A percentile compares a stretch with the other conserved stretches of the same genome.
These are phyloP conservation scores for Hiodon alosoides DNA, from an alignment of 2,113 vertebrate species.

Conservation along the genomic window DNA sequence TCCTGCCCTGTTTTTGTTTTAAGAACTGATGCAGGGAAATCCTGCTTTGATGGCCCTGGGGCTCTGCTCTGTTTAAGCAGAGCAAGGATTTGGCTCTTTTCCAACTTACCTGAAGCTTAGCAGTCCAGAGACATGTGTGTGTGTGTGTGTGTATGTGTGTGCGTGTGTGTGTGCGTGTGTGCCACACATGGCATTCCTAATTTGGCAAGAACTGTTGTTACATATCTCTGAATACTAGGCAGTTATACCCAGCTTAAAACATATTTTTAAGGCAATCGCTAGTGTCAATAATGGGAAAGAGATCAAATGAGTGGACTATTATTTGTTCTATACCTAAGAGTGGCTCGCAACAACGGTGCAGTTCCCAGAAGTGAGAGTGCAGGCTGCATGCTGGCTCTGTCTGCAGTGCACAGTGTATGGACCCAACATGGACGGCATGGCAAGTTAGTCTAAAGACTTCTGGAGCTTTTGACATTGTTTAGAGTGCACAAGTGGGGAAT, in stretches of 20 bases:
- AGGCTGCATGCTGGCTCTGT: constrained; percentile 52
- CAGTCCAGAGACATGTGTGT: constrained; percentile 11
- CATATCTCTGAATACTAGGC: background rate
- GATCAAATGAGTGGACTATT: no score
- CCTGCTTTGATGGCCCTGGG: constrained; percentile 65
- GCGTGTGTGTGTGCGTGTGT: no score
- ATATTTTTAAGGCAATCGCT: no score
- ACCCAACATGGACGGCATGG: constrained; percentile 53
- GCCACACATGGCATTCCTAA: no score
- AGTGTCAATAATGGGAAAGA: no score
- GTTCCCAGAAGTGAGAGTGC: constrained; percentile 37
- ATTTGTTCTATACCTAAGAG: constrained; percentile 44
- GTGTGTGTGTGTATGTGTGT: no score
- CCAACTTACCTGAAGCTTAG: constrained; percentile 62
- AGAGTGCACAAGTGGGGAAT: constrained; percentile 42
- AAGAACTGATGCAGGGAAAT: constrained; percentile 59
- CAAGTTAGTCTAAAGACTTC: constrained; percentile 51
- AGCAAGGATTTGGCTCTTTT: constrained; percentile 58
- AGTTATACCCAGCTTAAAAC: background rate
- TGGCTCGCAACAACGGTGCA: constrained; percentile 42
- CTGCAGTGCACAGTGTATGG: constrained; percentile 58
- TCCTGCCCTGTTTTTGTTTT: constrained; percentile 49
- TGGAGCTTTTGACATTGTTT: constrained; percentile 31
- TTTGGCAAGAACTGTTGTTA: background rate
- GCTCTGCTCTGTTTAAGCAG: constrained; percentile 62